A percentile compares a stretch with the other conserved stretches of the same genome.
phyloP scores from a whole-genome alignment of 1,140 invertebrate genomes.

The Camponotus floridanus region DNA sequence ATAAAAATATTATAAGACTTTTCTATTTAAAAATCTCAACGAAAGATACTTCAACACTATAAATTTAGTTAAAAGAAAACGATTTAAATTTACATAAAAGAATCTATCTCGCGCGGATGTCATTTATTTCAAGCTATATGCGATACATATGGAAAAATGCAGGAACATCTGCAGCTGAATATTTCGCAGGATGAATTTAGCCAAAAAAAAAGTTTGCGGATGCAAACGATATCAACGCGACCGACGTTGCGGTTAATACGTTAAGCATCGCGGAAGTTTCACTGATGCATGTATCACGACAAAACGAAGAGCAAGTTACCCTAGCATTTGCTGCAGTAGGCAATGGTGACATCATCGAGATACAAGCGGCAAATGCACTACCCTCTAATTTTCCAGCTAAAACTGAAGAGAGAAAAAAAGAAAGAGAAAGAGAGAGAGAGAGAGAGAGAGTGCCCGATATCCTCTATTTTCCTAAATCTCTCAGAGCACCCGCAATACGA shows the following conservation, averaged over 20 bases:
- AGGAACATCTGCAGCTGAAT: neutral
- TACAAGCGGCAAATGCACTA: slow-evolving; percentile 39
- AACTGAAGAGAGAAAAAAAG: neutral
- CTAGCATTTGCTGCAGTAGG: neutral
- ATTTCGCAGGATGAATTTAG: neutral
- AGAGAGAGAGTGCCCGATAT: neutral
- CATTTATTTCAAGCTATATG: slow-evolving; percentile 10
- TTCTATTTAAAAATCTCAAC: neutral
- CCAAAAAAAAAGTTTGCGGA: slow-evolving; percentile 27
- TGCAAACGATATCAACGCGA: slow-evolving; percentile 17
- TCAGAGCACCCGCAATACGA: neutral
- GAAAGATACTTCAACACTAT: neutral
- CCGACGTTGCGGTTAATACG: slow-evolving; percentile 11
- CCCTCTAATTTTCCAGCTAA: slow-evolving; percentile 18
- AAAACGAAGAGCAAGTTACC: neutral
- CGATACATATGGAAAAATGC: too few species aligned
- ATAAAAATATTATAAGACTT: neutral
- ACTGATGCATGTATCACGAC: neutral
- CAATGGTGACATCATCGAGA: slow-evolving; percentile 28
- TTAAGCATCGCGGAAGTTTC: slow-evolving; percentile 23
- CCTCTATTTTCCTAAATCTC: slow-evolving; percentile 1
- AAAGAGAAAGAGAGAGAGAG: neutral
- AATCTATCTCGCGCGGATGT: neutral
- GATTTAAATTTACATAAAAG: neutral
- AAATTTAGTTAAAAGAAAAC: neutral